Base-by-base conservation (phyloP, 2,797 vertebrate genomes). In the Coregonus ussuriensis region DNA sequence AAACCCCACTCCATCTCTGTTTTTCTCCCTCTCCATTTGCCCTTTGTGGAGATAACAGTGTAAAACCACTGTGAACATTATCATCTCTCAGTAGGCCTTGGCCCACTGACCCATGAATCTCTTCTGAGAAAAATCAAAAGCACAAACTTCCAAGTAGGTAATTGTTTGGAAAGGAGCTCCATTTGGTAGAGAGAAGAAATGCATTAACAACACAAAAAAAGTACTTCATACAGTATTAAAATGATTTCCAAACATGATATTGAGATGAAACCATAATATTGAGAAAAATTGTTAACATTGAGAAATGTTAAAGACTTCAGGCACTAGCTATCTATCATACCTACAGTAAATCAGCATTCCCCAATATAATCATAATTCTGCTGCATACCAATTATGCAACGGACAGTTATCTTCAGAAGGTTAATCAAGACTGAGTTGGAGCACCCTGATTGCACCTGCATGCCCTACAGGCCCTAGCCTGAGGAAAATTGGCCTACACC, bases 31-130 rank as follows among this genome's bases (percentile, higher is more conserved):
- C 13, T 72, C 21, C 14, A 25, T 72, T 72, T 72, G 71, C 76
- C 41, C 80, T 83, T 29, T 63, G 41, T 37, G 51, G 21, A 78
- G n/a, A 73, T 37, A 29, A 63, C 75, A 35, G 54, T 47, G 21
- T 53, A 72, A 53, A 72, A 72, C 25, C 25, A 65, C 5, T 2
- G 70, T 77, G 76, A 9, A 53, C 35, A 66, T 35, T 4, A 72
- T 53, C 1, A 31, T 72, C 47, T 72, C 51, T 72, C 71, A 6
- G 14, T 53, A 14, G 51, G 25, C 21, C 47, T 51, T 51, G 41
- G 7, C 21, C 41, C n/a, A 18, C 47, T 51, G 69, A 51, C 69
- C 41, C 69, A 71, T 18, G 41, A 71, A 52, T 52, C 69, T 51
- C 69, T 51, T 70, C 37, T 1, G 68, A 70, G 68, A 6, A 70